Percentiles rank a stretch among this genome's conserved stretches.
Evolutionary conservation across 1,140 invertebrate species (phyloP).

Genomic region (Eumaeus atala): DNA sequence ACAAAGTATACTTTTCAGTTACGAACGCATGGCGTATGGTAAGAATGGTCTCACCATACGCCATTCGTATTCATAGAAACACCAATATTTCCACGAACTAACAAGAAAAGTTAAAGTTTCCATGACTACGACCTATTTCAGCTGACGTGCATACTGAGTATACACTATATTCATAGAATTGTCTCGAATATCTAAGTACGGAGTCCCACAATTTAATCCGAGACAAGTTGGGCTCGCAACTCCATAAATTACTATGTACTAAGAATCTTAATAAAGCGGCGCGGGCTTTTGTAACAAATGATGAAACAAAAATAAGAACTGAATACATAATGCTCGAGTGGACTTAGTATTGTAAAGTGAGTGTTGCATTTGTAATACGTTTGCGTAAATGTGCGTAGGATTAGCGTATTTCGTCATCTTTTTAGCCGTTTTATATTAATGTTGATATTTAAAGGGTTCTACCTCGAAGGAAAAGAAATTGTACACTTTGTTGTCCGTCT

Average conservation of each 20-base stretch:
- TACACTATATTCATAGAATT: neutral
- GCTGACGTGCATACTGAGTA: slow-evolving; percentile 30
- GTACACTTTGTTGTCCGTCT: no score
- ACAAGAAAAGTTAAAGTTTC: slow-evolving; percentile 27
- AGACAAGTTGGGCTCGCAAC: slow-evolving; percentile 38
- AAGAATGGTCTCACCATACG: no score
- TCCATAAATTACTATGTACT: slow-evolving; percentile 65
- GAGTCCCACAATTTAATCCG: slow-evolving; percentile 54
- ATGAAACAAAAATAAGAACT: slow-evolving; percentile 66
- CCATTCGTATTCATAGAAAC: no score
- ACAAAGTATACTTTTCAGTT: no score
- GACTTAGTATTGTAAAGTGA: slow-evolving; percentile 27
- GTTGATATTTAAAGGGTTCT: no score
- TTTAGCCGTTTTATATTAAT: no score
- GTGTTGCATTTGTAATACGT: slow-evolving; percentile 25
- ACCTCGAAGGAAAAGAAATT: no score
- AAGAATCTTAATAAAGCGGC: slow-evolving; percentile 68
- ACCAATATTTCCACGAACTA: no score
- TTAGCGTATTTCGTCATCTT: neutral
- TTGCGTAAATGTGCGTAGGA: neutral
- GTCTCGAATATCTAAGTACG: slow-evolving; percentile 28
- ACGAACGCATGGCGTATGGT: no score
- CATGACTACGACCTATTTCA: slow-evolving; percentile 25
- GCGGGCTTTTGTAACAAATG: slow-evolving; percentile 66
- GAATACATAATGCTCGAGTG: slow-evolving; percentile 58